A percentile compares a stretch with the other conserved stretches of the same genome.
Evolutionary conservation across 2,797 vertebrate genomes (phyloP).

Genomic region (Falco concolor): DNA sequence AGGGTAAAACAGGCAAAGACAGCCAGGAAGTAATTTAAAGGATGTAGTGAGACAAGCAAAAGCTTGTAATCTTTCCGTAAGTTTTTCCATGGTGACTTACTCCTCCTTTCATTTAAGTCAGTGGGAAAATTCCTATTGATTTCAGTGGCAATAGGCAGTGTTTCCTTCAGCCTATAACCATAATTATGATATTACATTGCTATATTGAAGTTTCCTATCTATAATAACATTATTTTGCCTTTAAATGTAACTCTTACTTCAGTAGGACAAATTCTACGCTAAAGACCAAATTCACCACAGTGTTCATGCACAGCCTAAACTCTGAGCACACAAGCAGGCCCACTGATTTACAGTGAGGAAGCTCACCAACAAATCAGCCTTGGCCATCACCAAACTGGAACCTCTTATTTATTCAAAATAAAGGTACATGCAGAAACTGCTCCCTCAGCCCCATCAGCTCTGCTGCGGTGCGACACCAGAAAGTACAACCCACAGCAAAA

Average conservation of each 20-base stretch:
- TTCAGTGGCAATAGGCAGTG: background rate
- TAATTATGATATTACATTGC: background rate
- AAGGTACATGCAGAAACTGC: background rate
- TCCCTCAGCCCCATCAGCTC: background rate
- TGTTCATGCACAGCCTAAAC: background rate
- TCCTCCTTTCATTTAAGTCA: background rate
- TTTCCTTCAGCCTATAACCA: background rate
- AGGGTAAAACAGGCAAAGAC: background rate
- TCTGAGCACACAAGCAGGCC: background rate
- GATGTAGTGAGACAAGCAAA: background rate
- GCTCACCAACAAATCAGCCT: background rate
- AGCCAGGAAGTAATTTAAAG: slow-evolving; percentile 1
- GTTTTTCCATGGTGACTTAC: slow-evolving; percentile 1
- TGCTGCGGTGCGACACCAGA: background rate
- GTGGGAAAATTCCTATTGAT: background rate
- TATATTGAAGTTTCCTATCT: background rate
- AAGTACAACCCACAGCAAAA: background rate
- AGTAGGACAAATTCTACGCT: background rate
- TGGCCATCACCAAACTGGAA: background rate
- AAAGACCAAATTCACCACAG: background rate
- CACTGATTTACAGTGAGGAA: background rate
- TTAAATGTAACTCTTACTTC: background rate
- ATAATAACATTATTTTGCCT: background rate
- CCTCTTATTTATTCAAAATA: background rate
- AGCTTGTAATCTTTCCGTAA: background rate